Evolutionary conservation across 2,888 invertebrate genomes (phyloP).

Genomic region (Lasioglossum malachurum): DNA sequence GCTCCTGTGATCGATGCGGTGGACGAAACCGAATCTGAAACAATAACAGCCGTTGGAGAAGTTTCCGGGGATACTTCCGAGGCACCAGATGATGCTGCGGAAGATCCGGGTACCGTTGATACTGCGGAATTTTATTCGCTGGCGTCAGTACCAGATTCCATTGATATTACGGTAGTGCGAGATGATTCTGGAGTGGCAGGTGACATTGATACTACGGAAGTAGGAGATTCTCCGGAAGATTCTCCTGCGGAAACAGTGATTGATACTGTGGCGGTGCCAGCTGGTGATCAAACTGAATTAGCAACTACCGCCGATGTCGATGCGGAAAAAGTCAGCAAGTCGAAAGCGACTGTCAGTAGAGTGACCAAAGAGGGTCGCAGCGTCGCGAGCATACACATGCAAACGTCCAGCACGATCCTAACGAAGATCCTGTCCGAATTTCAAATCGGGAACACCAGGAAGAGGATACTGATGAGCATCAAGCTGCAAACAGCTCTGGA

Average conservation of each 20-base stretch:
- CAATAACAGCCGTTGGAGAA: not conserved
- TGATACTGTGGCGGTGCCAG: no score
- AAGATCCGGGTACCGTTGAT: no score
- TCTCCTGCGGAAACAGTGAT: no score
- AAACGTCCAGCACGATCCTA: slow-evolving; percentile 63
- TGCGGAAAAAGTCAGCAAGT: not conserved
- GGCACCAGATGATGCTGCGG: no score
- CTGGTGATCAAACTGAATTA: not conserved
- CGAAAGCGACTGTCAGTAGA: not conserved
- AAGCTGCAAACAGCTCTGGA: slow-evolving; percentile 43
- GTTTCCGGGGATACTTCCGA: no score
- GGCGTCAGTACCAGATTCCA: no score
- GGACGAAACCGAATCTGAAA: not conserved
- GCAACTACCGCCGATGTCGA: not conserved
- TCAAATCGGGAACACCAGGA: slow-evolving; percentile 42
- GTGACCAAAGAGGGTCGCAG: slow-evolving; percentile 26
- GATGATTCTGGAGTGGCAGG: not conserved
- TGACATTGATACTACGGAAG: not conserved
- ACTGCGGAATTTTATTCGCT: no score
- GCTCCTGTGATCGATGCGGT: not conserved
- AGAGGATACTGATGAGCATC: slow-evolving; percentile 60
- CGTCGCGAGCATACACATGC: slow-evolving; percentile 57
- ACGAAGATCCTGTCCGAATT: slow-evolving; percentile 62
- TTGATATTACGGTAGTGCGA: not conserved
- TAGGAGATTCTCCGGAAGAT: no score